Percentiles rank a stretch among this genome's conserved stretches.
These are phyloP conservation scores for Ifrita kowaldi DNA, from an alignment of 2,113 vertebrate genomes.

Conservation along the genomic window DNA sequence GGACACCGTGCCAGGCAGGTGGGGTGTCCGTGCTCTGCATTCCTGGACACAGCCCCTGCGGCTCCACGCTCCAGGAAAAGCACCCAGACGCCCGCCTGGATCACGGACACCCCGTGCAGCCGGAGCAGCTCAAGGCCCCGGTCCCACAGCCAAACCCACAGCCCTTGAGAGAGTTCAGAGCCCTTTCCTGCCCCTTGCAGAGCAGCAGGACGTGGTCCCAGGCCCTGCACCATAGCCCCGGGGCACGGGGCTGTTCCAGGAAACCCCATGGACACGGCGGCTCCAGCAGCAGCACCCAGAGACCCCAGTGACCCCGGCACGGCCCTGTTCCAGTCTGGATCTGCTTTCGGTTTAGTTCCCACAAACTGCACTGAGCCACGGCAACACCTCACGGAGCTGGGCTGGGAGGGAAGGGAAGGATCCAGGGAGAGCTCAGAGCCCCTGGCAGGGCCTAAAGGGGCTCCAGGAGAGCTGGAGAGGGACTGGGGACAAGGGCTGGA, in stretches of 20 bases:
- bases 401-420: not conserved
- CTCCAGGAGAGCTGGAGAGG: not conserved
- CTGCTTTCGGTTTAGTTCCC: not conserved
- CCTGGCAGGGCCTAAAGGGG: not conserved
- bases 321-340: accelerated
- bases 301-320: too few relatives aligned
- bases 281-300: not conserved
- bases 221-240: not conserved
- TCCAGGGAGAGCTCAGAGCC: not conserved
- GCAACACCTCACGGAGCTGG: accelerated
- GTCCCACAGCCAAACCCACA: not conserved
- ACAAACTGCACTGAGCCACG: accelerated
- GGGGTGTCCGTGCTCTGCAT: accelerated
- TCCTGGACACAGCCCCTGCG: accelerated
- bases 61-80: not conserved
- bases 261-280: accelerated
- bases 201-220: not conserved
- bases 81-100: accelerated
- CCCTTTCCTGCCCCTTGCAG: not conserved
- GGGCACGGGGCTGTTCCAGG: not conserved
- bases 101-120: accelerated
- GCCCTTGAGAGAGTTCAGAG: too few relatives aligned
- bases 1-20: not conserved
- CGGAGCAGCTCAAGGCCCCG: accelerated
- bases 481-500: not conserved